Evolutionary conservation across 1,140 invertebrate genomes (phyloP).

Genomic region (Vollenhovia emeryi): DNA sequence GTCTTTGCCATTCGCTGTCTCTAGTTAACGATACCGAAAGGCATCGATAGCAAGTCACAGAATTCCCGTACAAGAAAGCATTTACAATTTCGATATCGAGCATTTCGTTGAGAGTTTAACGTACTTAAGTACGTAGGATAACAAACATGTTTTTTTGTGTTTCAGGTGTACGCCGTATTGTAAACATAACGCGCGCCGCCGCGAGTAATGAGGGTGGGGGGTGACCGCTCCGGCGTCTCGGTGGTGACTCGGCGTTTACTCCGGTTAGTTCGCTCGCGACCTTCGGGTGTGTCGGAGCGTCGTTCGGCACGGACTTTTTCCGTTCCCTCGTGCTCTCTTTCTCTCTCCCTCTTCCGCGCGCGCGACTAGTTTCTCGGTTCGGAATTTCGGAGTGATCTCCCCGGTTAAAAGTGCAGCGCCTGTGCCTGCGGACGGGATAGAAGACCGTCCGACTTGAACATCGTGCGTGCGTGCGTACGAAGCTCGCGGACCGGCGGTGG

Average conservation of each 20-base stretch:
- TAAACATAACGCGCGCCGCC: too few relatives aligned
- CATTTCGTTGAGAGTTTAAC: too few relatives aligned
- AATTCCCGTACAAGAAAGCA: too few relatives aligned
- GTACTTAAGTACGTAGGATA: too few relatives aligned
- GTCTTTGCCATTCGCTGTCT: too few relatives aligned
- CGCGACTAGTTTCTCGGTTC: background rate
- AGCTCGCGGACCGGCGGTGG: background rate
- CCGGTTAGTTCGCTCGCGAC: slow-evolving; percentile 81
- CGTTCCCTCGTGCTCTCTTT: background rate
- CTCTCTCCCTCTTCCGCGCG: background rate
- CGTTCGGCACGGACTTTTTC: slow-evolving; percentile 8
- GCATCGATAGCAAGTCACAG: too few relatives aligned
- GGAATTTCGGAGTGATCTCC: background rate
- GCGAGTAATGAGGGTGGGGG: background rate
- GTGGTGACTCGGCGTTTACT: slow-evolving; percentile 28
- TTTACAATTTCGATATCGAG: too few relatives aligned
- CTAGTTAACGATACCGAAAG: too few relatives aligned
- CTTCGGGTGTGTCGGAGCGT: slow-evolving; percentile 68
- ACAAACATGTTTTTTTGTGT: too few relatives aligned
- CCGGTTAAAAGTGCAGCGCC: background rate
- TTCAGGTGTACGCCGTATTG: too few relatives aligned
- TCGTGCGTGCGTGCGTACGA: too few relatives aligned
- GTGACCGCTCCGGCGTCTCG: background rate
- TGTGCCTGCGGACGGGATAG: background rate
- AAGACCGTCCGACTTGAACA: too few relatives aligned